phyloP scores from a whole-genome alignment of 1,140 invertebrate species.

The Subanguina moxae region DNA sequence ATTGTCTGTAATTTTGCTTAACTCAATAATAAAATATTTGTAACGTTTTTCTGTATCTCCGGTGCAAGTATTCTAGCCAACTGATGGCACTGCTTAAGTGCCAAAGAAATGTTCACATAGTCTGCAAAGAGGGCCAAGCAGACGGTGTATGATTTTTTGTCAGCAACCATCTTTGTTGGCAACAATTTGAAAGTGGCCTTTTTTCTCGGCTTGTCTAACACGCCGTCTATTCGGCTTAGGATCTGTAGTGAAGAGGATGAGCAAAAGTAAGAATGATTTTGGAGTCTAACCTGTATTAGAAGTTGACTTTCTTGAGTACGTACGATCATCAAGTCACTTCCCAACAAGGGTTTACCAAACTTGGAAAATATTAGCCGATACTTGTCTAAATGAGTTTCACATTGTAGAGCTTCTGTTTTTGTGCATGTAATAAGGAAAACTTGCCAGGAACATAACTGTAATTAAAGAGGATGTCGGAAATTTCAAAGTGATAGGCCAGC shows the following conservation, averaged over 20 bases:
- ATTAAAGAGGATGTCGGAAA: slow-evolving; percentile 12
- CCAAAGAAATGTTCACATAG: slow-evolving; percentile 6
- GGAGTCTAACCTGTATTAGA: slow-evolving; percentile 13
- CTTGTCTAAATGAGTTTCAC: slow-evolving; percentile 6
- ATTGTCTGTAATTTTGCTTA: neutral
- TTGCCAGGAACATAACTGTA: slow-evolving; percentile 14
- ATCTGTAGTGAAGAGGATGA: neutral
- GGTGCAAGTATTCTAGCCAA: slow-evolving; percentile 1
- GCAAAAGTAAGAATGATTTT: neutral
- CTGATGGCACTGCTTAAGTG: slow-evolving; percentile 3
- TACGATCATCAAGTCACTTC: slow-evolving; percentile 10
- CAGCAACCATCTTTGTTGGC: neutral
- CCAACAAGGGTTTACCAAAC: slow-evolving; percentile 3
- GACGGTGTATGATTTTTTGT: neutral
- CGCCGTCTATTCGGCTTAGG: neutral
- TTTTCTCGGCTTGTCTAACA: neutral
- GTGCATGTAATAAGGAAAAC: neutral
- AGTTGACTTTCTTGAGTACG: slow-evolving; percentile 17
- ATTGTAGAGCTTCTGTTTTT: slow-evolving; percentile 17
- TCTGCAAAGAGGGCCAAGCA: slow-evolving; percentile 8
- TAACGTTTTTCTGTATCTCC: neutral
- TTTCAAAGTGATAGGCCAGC: slow-evolving; percentile 15
- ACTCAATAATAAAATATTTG: slow-evolving; percentile 6
- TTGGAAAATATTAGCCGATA: slow-evolving; percentile 20
- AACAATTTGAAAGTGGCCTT: neutral